Conservation (phyloP, 2,888 invertebrate species). For the Drosophila kanekoi region DNA sequence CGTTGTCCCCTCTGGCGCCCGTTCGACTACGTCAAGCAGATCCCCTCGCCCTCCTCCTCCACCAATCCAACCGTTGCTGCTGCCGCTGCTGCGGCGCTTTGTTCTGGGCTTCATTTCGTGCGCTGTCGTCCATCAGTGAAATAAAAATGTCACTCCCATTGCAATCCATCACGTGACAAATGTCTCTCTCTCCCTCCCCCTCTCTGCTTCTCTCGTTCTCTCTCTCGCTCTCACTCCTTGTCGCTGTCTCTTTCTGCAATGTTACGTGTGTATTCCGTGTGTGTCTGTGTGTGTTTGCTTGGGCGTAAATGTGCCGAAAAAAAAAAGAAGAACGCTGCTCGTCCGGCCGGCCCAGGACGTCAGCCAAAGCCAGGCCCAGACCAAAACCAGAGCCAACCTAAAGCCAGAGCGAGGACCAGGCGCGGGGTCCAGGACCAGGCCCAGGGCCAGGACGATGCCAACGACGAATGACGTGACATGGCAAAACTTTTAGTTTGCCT, state of each 20-base stretch:
- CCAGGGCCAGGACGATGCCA: slow-evolving; percentile 47
- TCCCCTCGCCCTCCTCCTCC: neutral
- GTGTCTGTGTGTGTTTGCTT: slow-evolving; percentile 36
- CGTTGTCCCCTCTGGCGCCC: neutral
- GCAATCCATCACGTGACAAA: slow-evolving; percentile 85
- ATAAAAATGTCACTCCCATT: slow-evolving; percentile 85
- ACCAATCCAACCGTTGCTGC: neutral
- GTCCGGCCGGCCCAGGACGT: slow-evolving; percentile 46
- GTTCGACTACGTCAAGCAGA: neutral
- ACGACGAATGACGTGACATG: slow-evolving; percentile 81
- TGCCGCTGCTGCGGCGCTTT: slow-evolving; percentile 17
- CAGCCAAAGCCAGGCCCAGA: slow-evolving; percentile 20
- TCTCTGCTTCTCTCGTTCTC: slow-evolving; percentile 18
- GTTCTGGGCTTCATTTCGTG: slow-evolving; percentile 68
- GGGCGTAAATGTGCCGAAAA: slow-evolving; percentile 76
- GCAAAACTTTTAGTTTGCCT: slow-evolving; percentile 75
- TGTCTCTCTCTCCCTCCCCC: slow-evolving; percentile 63
- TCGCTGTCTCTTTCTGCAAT: slow-evolving; percentile 32
- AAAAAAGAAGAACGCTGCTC: slow-evolving; percentile 45
- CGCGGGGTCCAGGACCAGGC: slow-evolving; percentile 12
- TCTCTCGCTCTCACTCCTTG: slow-evolving; percentile 11
- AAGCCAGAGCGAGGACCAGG: slow-evolving; percentile 28
- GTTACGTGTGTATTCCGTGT: slow-evolving; percentile 15
- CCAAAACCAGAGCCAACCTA: neutral
- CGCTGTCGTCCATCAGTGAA: slow-evolving; percentile 84